Evolutionary conservation across 1,140 invertebrate genomes (phyloP), one percentile per base, ranked within the genome.

Genomic region (Drosophila tani): DNA sequence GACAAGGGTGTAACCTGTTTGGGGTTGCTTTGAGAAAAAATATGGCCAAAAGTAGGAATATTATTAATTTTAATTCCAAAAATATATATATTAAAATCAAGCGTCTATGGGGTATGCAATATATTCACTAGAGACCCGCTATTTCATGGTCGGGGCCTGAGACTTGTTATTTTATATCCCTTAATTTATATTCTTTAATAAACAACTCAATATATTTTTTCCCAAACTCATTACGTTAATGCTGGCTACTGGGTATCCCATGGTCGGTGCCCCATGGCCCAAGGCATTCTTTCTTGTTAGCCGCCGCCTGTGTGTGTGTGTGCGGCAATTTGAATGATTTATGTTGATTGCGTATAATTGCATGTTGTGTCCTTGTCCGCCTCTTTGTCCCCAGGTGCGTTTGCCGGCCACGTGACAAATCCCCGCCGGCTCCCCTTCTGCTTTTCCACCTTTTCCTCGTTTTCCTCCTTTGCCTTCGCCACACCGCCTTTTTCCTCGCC

Each of bases 291-390:
- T 29, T 46, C 43, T 38, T n/a, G 47, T 35, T 66, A 49, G 51
- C 19, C 35, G 12, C 53, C 19, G n/a, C 24, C 24, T 40, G 29
- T 21, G 29, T 60, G 24, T 51, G 51, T 32, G 67, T 58, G 38
- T 55, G 65, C 50, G 83, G 84, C 83, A 87, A 87, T 88, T 87
- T 87, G 84, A 87, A 87, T 87, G 83, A 87, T 87, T 87, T 87
- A 87, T 87, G 83, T 87, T 87, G 83, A 87, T 87, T 87, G 83
- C 83, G 83, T 87, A 88, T 87, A 87, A 87, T 87, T 87, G 83
- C 84, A 87, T 88, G 83, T 87, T 86, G 75, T 80, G 70, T 82
- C 58, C 80, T 68, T 65, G 73, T 76, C 62, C 62, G 45, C 69
- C 70, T 29, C 53, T 55, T 76, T 66, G 75, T 76, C 40, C 74